Base-by-base conservation (phyloP, 2,888 invertebrate genomes). In the Tethea ocularis region DNA sequence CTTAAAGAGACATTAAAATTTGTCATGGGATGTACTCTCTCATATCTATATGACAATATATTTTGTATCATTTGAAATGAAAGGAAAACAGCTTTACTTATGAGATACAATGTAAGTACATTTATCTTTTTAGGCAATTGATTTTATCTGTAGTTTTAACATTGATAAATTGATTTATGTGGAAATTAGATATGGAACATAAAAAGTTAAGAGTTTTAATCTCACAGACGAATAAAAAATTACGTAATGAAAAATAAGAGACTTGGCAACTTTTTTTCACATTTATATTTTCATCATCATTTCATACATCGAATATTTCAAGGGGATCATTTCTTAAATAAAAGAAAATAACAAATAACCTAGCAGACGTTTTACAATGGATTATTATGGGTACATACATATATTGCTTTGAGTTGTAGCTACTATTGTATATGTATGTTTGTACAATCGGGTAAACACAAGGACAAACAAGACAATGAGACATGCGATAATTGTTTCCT, bases 1-100 rank as follows among this genome's bases (percentile, higher is more conserved):
- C 68, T 67, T 73, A 68, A 71, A 71, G 61, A 63, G 66, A 65
- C 76, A 78, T 82, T n/a, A n/a, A n/a, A n/a, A n/a, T n/a, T 81
- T 75, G 76, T 82, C 77, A 77, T 61, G 67, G 66, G 71, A 63
- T 59, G 52, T 59, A 57, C 57, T 59, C 56, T 61, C 41, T 41
- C 41, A 1, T 17, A 17, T 17, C n/a, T n/a, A 67, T 74, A 77
- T 75, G 72, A 73, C 73, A 77, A 46, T 20, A 20, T 6, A 46
- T 17, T 46, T 46, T 20, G 6, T 20, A 46, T 46, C 8, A 46
- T 20, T n/a, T 41, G 17, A 41, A 20, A 20, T 15, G 10, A 20
- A 46, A 46, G 15, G 20, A 46, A 20, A 46, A 46, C 20, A 46
- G 46, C 8, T 17, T 33, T 33, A 26, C 7, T 1, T 38, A n/a